Evolutionary conservation across 2,113 vertebrate genomes (phyloP).

Genomic region (Cyrtonyx montezumae): DNA sequence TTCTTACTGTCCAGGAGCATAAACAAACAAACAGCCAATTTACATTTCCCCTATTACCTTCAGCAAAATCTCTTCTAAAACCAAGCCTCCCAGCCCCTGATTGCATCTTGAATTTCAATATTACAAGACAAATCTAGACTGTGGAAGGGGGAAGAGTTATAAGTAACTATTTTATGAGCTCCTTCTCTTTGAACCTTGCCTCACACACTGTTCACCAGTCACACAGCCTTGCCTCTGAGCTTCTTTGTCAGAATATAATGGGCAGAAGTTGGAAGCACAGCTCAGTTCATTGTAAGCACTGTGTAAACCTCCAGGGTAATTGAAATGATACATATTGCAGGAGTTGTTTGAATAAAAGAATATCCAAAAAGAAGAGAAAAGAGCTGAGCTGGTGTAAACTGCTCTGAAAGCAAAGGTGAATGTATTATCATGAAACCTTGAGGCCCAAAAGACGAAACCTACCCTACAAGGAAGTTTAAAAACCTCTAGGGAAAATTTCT

Average conservation of each 20-base stretch:
- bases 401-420: slow-evolving; percentile 2
- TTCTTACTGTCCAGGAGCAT: slow-evolving; percentile 35
- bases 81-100: neutral
- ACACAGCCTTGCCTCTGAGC: slow-evolving; percentile 32
- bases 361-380: slow-evolving; percentile 40
- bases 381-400: slow-evolving; percentile 3
- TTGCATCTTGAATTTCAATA: slow-evolving; percentile 39
- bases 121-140: neutral
- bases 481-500: neutral
- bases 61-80: neutral
- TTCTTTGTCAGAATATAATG: slow-evolving; percentile 56
- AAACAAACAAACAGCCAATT: slow-evolving; percentile 19
- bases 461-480: neutral
- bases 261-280: slow-evolving; percentile 36
- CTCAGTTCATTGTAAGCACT: slow-evolving; percentile 38
- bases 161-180: slow-evolving; percentile 37
- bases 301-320: slow-evolving; percentile 52
- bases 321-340: slow-evolving; percentile 61
- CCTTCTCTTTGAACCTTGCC: slow-evolving; percentile 47
- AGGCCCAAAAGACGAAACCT: slow-evolving; percentile 9
- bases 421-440: neutral
- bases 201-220: slow-evolving; percentile 46
- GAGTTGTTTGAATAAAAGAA: slow-evolving; percentile 48
- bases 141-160: neutral
- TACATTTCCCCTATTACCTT: slow-evolving; percentile 21